A percentile compares a stretch with the other conserved stretches of the same genome.
Evolutionary conservation across 2,888 invertebrate genomes (phyloP).

Genomic region (Augiades crinisus): DNA sequence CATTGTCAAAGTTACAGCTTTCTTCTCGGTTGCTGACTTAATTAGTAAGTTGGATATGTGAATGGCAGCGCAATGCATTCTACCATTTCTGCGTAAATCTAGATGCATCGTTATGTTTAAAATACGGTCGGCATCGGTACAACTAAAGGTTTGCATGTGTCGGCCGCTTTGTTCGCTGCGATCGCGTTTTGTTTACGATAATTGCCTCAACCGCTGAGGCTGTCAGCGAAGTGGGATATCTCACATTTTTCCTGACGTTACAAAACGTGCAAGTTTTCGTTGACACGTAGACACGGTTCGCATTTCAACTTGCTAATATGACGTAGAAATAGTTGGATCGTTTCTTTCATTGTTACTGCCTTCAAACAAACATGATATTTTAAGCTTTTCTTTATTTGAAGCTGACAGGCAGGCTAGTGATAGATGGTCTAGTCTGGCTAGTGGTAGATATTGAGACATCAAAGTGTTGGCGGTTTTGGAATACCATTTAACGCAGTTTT

Average conservation of each 20-base stretch:
- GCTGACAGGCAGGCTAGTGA: no score
- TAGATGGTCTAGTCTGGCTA: no score
- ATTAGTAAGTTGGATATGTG: conserved; percentile 80
- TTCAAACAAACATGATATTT: no score
- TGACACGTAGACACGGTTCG: conserved; percentile 4
- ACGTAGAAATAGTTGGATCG: background rate
- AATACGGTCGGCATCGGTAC: conserved; percentile 62
- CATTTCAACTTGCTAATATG: conserved; percentile 2
- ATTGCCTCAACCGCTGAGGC: conserved; percentile 19
- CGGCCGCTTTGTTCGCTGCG: conserved; percentile 34
- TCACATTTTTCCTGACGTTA: conserved; percentile 11
- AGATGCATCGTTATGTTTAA: conserved; percentile 75
- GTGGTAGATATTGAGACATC: no score
- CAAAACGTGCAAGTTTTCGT: no score
- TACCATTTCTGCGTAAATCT: conserved; percentile 60
- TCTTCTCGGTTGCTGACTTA: conserved; percentile 76
- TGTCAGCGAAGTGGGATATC: conserved; percentile 16
- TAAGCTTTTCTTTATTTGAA: background rate
- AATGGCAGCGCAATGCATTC: conserved; percentile 77
- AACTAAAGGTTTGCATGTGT: conserved; percentile 31
- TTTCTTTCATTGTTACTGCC: no score
- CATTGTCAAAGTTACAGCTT: conserved; percentile 79
- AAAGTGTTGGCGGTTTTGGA: no score
- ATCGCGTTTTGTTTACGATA: conserved; percentile 27
- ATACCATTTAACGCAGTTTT: no score